Conservation (phyloP, 2,797 vertebrate species). For the Urophycis tenuis region DNA sequence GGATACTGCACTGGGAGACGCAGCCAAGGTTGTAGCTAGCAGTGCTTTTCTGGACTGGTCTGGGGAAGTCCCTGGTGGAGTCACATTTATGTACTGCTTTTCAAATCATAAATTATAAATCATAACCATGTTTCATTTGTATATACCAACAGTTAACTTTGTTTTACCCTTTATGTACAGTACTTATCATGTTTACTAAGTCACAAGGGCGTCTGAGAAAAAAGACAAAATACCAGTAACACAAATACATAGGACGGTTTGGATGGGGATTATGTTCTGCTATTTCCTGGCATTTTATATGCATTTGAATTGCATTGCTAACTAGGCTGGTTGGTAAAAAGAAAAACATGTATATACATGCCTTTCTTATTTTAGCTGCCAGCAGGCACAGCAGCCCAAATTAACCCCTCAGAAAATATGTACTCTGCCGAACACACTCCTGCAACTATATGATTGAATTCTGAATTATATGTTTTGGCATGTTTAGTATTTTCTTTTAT, state of each 20-base stretch:
- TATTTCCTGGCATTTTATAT: background rate
- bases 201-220: too few relatives aligned
- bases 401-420: background rate
- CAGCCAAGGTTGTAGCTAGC: background rate
- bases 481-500: too few relatives aligned
- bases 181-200: too few relatives aligned
- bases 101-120: background rate
- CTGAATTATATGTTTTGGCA: background rate
- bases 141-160: too few relatives aligned
- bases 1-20: slow-evolving; percentile 36
- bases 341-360: background rate
- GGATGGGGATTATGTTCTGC: background rate
- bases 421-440: background rate
- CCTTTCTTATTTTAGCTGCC: too few relatives aligned
- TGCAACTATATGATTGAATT: background rate
- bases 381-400: too few relatives aligned
- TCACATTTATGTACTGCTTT: background rate
- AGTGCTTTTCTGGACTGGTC: background rate
- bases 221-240: too few relatives aligned
- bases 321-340: background rate
- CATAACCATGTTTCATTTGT: background rate
- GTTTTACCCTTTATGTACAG: too few relatives aligned
- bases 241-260: too few relatives aligned
- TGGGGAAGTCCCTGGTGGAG: too few relatives aligned
- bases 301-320: background rate